phyloP scores from a whole-genome alignment of 2,113 vertebrate species.

The Myiopsitta monachus region DNA sequence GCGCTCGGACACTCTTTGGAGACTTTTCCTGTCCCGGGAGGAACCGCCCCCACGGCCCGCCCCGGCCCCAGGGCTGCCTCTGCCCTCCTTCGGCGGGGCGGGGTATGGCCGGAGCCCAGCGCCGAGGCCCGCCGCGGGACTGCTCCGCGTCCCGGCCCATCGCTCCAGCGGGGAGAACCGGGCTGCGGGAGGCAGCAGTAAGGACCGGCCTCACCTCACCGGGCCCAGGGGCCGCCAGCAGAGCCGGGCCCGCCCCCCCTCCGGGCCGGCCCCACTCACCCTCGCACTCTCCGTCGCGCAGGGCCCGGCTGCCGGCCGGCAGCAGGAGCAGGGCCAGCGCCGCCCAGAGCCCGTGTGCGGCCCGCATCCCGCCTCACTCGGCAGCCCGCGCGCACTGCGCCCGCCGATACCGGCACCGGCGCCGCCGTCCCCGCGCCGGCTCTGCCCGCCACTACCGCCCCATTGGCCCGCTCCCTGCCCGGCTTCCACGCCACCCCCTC shows the following conservation, averaged over 20 bases:
- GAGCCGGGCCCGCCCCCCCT: neutral
- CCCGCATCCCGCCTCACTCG: conserved; percentile 75
- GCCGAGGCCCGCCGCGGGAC: neutral
- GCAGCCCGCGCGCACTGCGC: conserved; percentile 24
- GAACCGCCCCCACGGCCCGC: neutral
- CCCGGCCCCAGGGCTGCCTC: neutral
- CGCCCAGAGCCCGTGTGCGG: conserved; percentile 79
- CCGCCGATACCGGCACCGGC: neutral
- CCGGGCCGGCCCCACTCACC: conserved; percentile 72
- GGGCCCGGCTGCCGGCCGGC: conserved; percentile 65
- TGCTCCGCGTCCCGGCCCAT: neutral
- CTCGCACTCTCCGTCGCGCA: conserved; percentile 89
- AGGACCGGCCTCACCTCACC: neutral
- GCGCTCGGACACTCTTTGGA: neutral
- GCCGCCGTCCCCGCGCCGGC: neutral
- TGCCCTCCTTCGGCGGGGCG: neutral
- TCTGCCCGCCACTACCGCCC: neutral
- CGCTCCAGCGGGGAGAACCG: neutral
- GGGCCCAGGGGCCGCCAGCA: neutral
- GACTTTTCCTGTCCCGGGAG: neutral
- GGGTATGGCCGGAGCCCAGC: neutral
- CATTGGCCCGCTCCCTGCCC: conserved; percentile 52
- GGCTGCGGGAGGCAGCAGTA: neutral
- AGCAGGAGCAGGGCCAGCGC: conserved; percentile 80
- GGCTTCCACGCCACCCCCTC: conserved; percentile 21